These are phyloP conservation scores for Drosophila monieri DNA, from an alignment of 2,888 invertebrate species.

Conservation along the genomic window DNA sequence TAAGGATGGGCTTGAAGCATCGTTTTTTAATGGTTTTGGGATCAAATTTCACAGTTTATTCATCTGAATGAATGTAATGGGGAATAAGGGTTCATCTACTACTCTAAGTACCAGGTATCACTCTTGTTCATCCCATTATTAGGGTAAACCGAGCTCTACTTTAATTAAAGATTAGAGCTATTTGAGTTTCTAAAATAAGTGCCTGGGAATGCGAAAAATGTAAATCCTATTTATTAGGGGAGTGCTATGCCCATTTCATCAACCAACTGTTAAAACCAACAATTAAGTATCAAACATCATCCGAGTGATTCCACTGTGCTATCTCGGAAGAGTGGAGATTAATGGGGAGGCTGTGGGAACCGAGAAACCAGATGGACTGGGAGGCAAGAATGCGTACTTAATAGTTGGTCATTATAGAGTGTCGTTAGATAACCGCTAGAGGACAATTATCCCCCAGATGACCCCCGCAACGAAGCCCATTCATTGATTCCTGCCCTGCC, in stretches of 20 bases:
- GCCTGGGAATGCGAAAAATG: too few species aligned
- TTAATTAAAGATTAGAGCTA: too few species aligned
- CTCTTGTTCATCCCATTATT: too few species aligned
- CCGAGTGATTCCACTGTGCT: neutral
- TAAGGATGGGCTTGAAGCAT: neutral
- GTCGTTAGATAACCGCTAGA: slow-evolving; percentile 22
- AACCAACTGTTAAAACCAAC: neutral
- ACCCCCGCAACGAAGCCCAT: slow-evolving; percentile 16
- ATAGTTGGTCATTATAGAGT: slow-evolving; percentile 21
- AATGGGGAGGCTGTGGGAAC: neutral
- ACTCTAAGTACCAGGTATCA: too few species aligned
- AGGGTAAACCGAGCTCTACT: too few species aligned
- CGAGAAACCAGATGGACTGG: neutral
- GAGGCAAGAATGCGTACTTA: neutral
- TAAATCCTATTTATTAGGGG: too few species aligned
- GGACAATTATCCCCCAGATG: slow-evolving; percentile 13
- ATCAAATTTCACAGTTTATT: neutral
- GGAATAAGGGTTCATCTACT: too few species aligned
- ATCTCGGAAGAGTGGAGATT: neutral
- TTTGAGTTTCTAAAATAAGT: too few species aligned
- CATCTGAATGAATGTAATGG: neutral
- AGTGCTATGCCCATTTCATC: neutral
- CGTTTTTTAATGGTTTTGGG: neutral
- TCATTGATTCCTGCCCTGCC: slow-evolving; percentile 17
- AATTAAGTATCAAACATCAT: neutral